A percentile compares a stretch with the other conserved stretches of the same genome.
These are phyloP conservation scores for Brachionus calyciflorus DNA, from an alignment of 1,140 invertebrate genomes.

Conservation along the genomic window DNA sequence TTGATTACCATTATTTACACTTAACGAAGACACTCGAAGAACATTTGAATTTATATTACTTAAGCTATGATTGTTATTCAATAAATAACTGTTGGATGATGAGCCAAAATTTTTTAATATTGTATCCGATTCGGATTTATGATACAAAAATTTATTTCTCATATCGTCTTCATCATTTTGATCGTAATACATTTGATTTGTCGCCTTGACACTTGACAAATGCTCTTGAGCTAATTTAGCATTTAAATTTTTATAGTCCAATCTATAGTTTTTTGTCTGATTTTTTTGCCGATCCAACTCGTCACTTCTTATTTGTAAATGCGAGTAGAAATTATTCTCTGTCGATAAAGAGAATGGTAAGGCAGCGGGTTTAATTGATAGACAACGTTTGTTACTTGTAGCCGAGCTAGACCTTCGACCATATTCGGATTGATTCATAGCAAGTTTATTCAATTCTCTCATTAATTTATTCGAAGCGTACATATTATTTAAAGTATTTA, in stretches of 20 bases:
- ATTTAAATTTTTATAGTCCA: slow-evolving; percentile 20
- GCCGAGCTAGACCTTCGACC: background rate
- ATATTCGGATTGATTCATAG: background rate
- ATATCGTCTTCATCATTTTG: background rate
- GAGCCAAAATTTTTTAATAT: background rate
- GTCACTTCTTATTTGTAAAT: slow-evolving; percentile 17
- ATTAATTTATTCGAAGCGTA: slow-evolving; percentile 26
- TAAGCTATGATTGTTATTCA: slow-evolving; percentile 1
- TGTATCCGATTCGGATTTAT: slow-evolving; percentile 7
- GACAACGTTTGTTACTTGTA: background rate
- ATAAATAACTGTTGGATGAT: background rate
- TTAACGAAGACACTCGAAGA: slow-evolving; percentile 4
- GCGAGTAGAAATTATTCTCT: background rate
- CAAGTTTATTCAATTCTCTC: slow-evolving; percentile 19
- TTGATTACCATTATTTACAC: slow-evolving; percentile 37
- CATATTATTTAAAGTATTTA: slow-evolving; percentile 18
- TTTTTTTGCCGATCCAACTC: background rate
- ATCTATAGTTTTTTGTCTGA: background rate
- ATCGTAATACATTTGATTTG: slow-evolving; percentile 1
- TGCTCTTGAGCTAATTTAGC: background rate
- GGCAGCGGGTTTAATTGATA: slow-evolving; percentile 11
- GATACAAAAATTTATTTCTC: background rate
- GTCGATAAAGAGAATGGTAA: background rate
- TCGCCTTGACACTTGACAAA: background rate
- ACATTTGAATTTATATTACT: slow-evolving; percentile 6